Base-by-base conservation (phyloP, 2,113 vertebrate genomes). In the Uropsilus gracilis region DNA sequence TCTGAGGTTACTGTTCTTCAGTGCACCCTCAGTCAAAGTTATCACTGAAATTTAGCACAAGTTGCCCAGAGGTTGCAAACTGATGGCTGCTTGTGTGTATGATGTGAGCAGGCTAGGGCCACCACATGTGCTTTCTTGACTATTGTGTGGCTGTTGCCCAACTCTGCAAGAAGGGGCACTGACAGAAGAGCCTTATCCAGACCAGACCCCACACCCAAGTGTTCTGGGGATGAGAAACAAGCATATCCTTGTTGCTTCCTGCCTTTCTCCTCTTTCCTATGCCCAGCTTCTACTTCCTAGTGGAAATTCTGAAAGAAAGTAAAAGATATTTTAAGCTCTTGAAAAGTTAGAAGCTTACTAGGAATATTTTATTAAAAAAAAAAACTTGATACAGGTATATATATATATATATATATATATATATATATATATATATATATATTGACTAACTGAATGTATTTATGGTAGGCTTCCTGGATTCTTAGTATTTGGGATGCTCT, bases 21-120 rank as follows among this genome's bases (percentile, higher is more conserved):
- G 6, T 68, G 53, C 50, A 94, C 17, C 37, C 50, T 10, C 30
- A 82, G 86, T 26, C 93, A 95, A 42, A 64, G 3, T 61, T 95
- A 8, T 86, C 0, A 39, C 63, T 80, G 91, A 91, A 94, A 53
- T 87, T 8, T n/a, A 37, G 39, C 22, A 73, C 86, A 95, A 85
- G 59, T 76, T 91, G 86, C 83, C 63, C 53, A 50, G 94, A 96
- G 46, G 77, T 93, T 97, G 80, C 44, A 39, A 61, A 46, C 94
- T 71, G 76, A n/a, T 69, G 76, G 13, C 18, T 82, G 55, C 86
- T 64, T 86, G 18, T 55, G 59, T 20, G 82, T 78, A 22, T 32
- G 61, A 32, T 14, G 13, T 57, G 18, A 0, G 7, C 6, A 10
- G 28, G 84, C 6, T 61, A 82, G 78, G 0, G 13, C 11, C 42